Evolutionary conservation across 2,797 vertebrate genomes (phyloP).

Genomic region (Brotula barbata): DNA sequence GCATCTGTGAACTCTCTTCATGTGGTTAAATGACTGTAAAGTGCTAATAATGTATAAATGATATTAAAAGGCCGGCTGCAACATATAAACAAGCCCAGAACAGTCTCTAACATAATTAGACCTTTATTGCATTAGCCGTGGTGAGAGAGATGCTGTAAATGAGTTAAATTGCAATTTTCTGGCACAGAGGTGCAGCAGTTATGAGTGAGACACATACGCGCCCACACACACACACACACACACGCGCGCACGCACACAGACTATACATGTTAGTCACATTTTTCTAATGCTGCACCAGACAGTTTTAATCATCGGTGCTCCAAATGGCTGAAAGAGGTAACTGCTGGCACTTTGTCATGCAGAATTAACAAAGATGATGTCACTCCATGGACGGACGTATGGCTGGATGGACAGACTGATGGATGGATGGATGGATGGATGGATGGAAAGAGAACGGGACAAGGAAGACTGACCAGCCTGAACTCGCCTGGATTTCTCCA

Average conservation of each 20-base stretch:
- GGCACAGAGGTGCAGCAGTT: background rate
- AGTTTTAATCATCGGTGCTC: no score
- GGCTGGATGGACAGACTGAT: conserved; percentile 20
- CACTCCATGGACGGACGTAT: background rate
- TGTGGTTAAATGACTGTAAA: conserved; percentile 27
- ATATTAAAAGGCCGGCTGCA: conserved; percentile 26
- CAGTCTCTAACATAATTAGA: conserved; percentile 16
- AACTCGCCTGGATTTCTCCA: conserved; percentile 46
- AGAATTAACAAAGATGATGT: background rate
- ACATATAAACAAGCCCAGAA: conserved; percentile 9
- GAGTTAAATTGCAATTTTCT: conserved; percentile 10
- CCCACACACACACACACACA: no score
- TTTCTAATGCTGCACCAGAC: no score
- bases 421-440: background rate
- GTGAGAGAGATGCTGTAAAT: conserved; percentile 14
- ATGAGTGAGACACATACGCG: background rate
- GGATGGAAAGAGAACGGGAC: conserved; percentile 9
- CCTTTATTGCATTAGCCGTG: conserved; percentile 16
- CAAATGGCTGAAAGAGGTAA: background rate
- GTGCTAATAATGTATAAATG: conserved; percentile 26
- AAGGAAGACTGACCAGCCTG: conserved; percentile 47
- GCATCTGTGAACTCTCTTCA: conserved; percentile 2
- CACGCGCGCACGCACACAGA: background rate
- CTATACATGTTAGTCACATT: background rate
- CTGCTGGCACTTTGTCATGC: background rate